Conservation (phyloP, 2,888 invertebrate genomes). For the Brassicogethes aeneus region DNA sequence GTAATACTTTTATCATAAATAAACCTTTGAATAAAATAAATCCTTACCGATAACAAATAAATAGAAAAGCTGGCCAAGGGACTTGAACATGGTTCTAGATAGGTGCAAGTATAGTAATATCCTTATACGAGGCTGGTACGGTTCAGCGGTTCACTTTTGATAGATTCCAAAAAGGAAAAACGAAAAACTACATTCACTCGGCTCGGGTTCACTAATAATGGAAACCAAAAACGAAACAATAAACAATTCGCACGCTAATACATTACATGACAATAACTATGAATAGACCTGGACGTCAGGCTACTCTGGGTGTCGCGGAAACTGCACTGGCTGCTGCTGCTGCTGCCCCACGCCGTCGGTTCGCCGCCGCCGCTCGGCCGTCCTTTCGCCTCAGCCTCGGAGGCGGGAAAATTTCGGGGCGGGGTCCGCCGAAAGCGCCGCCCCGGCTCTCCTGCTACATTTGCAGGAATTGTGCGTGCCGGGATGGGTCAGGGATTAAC, state of each 20-base stretch:
- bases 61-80: too few species aligned
- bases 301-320: conserved; percentile 13
- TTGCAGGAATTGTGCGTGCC: conserved; percentile 22
- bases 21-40: too few species aligned
- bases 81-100: too few species aligned
- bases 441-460: conserved; percentile 24
- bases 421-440: conserved; percentile 18
- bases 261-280: conserved; percentile 17
- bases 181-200: conserved; percentile 11
- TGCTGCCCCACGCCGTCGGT: conserved; percentile 8
- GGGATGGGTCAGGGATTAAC: conserved; percentile 12
- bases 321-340: conserved; percentile 12
- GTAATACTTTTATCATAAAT: too few species aligned
- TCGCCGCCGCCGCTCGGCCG: too few species aligned
- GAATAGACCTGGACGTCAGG: too few species aligned
- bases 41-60: too few species aligned
- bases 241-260: conserved; percentile 11
- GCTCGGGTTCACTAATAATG: conserved; percentile 6
- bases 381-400: conserved; percentile 6
- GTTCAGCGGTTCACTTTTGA: too few species aligned
- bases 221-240: conserved; percentile 16
- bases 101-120: too few species aligned
- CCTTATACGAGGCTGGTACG: too few species aligned
- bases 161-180: too few species aligned
- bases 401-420: conserved; percentile 25